phyloP scores from a whole-genome alignment of 2,888 invertebrate genomes.

The Leptinotarsa rubiginosa region DNA sequence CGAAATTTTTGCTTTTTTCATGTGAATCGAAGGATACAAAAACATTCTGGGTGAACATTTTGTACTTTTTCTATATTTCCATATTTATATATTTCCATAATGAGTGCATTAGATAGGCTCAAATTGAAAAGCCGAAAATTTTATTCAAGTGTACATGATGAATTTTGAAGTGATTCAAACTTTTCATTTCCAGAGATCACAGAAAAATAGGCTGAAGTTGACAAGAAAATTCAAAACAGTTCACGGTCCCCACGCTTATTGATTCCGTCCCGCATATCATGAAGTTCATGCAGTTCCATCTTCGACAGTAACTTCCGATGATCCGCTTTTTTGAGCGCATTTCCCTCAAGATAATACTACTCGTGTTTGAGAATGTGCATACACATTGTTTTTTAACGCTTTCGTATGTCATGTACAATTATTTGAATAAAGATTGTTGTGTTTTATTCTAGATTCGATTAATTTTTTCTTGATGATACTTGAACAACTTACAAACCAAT shows the following conservation, averaged over 20 bases:
- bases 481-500: not conserved
- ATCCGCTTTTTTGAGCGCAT: constrained; percentile 12
- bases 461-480: too few species aligned
- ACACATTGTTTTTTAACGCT: constrained; percentile 5
- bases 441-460: not conserved
- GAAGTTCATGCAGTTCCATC: constrained; percentile 33
- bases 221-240: constrained; percentile 67
- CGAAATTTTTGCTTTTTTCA: too few species aligned
- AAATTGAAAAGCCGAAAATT: too few species aligned
- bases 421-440: constrained; percentile 10
- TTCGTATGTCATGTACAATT: not conserved
- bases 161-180: too few species aligned
- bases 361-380: not conserved
- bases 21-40: too few species aligned
- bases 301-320: constrained; percentile 28
- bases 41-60: too few species aligned
- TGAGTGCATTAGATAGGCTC: too few species aligned
- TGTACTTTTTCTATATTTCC: too few species aligned
- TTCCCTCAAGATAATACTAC: constrained; percentile 1
- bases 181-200: constrained; percentile 63
- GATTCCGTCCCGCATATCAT: constrained; percentile 23
- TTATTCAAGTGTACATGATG: too few species aligned
- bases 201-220: constrained; percentile 64
- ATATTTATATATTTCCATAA: too few species aligned
- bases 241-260: constrained; percentile 61